Evolutionary conservation across 2,888 invertebrate genomes (phyloP), one percentile per base, ranked within the genome.

Genomic region (Heterodera filipjevi): DNA sequence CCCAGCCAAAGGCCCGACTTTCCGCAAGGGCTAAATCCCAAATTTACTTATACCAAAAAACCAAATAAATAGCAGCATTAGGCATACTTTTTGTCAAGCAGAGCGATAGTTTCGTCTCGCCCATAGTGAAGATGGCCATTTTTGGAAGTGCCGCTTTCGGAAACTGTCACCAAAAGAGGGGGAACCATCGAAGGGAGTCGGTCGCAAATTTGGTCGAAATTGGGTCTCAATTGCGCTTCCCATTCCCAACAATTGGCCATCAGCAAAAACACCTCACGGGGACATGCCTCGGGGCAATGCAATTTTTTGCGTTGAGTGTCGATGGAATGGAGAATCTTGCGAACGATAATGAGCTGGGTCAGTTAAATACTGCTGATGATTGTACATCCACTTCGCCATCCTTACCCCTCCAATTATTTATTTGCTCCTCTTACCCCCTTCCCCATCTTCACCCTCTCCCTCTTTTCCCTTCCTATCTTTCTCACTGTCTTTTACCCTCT

Each of bases 241-340:
- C 97, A 96, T 80, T 94, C 93, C 99, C 99, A 99, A 90, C 98
- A 98, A 89, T 95, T 94, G 84, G 94, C 91, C 97, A 99, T 97
- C 19, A 95, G 90, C 89, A 95, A 97, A 89, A 95, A 97, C 90
- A 95, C 95, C 59, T 95, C 95, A 83, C 93, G 93, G 0, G 98
- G 96, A 89, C 97, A 97, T 87, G 95, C 94, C 89, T 95, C 93
- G 44, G 96, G 86, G 33, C 80, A 83, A 19, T 79, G 79, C 22
- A 84, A 66, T 30, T 74, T 78, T 19, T 78, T 75, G 33, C 79
- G 77, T 76, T 86, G 96, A 80, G 94, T 93, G 90, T 98, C 97
- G 79, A 98, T 96, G 8, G 96, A 94, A 90, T 95, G 95, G 8
- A 98, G 90, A 84, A 98, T 98, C 90, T 91, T 83, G 84, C 82